Percentiles rank a stretch among this genome's conserved stretches.
phyloP scores from a whole-genome alignment of 1,140 invertebrate species.

The Amphibalanus amphitrite region DNA sequence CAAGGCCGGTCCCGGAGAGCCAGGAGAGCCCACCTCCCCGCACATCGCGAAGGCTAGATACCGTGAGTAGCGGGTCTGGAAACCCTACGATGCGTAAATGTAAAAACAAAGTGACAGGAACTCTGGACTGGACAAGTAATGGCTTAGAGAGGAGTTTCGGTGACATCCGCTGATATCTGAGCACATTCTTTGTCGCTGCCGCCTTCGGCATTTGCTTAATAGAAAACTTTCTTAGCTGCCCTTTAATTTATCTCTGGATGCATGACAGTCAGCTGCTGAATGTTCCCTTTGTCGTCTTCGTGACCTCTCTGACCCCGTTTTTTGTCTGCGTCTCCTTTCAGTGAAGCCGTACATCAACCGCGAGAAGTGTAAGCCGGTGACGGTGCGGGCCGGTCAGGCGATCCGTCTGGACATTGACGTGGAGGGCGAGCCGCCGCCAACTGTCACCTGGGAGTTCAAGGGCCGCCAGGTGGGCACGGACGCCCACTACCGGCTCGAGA shows the following conservation, averaged over 20 bases:
- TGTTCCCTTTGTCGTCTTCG: too few species aligned
- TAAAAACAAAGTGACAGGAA: too few species aligned
- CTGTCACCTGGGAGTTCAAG: constrained; percentile 68
- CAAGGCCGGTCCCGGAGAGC: constrained; percentile 80
- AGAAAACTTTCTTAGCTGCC: too few species aligned
- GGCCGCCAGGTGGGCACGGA: constrained; percentile 42
- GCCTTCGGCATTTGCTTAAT: too few species aligned
- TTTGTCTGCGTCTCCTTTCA: constrained; percentile 26
- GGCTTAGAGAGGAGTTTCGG: too few species aligned
- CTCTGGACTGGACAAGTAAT: too few species aligned
- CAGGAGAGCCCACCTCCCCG: constrained; percentile 61
- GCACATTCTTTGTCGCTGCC: too few species aligned
- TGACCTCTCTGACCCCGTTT: neutral
- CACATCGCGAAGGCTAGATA: neutral
- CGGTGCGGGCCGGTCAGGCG: constrained; percentile 72
- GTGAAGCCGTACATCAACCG: constrained; percentile 81
- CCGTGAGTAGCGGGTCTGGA: neutral
- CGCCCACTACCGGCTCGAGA: constrained; percentile 39
- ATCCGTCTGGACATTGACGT: constrained; percentile 84
- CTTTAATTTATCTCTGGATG: too few species aligned
- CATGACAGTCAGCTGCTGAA: too few species aligned
- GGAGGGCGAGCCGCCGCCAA: constrained; percentile 87
- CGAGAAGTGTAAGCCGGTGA: constrained; percentile 73
- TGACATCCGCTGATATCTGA: too few species aligned
- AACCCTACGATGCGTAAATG: too few species aligned